These are phyloP conservation scores for Macrocentrus cingulum DNA, from an alignment of 1,140 invertebrate species.

Conservation along the genomic window DNA sequence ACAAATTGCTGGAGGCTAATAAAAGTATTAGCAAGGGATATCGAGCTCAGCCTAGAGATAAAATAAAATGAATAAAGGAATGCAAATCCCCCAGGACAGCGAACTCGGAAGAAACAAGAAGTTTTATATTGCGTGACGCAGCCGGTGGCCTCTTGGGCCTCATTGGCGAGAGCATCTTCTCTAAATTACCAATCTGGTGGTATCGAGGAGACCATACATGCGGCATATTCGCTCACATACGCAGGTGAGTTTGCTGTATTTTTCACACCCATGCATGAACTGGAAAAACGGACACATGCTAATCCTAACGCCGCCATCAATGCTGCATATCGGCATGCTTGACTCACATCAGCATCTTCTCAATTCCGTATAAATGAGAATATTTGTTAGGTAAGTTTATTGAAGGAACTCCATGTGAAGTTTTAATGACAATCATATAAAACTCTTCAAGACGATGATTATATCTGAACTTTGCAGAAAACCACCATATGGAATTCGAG, in stretches of 20 bases:
- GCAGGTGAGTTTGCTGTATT: constrained; percentile 23
- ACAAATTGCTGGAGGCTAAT: not conserved
- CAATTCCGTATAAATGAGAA: constrained; percentile 11
- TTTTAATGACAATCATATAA: constrained; percentile 40
- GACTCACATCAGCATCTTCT: not conserved
- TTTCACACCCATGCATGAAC: not conserved
- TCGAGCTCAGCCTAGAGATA: constrained; percentile 1
- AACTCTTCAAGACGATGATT: constrained; percentile 54
- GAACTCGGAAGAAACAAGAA: constrained; percentile 25
- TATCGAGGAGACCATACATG: constrained; percentile 20
- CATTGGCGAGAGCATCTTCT: constrained; percentile 34
- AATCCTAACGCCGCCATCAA: constrained; percentile 12
- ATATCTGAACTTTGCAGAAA: constrained; percentile 42
- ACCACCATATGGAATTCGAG: constrained; percentile 19
- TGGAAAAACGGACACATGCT: not conserved
- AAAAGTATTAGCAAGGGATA: constrained; percentile 14
- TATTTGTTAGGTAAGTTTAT: constrained; percentile 19
- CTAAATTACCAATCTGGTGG: constrained; percentile 46
- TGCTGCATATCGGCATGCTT: not conserved
- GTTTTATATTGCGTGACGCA: constrained; percentile 33
- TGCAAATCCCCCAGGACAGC: constrained; percentile 37
- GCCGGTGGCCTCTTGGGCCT: constrained; percentile 19
- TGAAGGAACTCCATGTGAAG: constrained; percentile 32
- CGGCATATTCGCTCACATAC: constrained; percentile 15
- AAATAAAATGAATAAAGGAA: constrained; percentile 34